Base-by-base conservation (phyloP, 2,888 invertebrate genomes). In the Phasia obesa region DNA sequence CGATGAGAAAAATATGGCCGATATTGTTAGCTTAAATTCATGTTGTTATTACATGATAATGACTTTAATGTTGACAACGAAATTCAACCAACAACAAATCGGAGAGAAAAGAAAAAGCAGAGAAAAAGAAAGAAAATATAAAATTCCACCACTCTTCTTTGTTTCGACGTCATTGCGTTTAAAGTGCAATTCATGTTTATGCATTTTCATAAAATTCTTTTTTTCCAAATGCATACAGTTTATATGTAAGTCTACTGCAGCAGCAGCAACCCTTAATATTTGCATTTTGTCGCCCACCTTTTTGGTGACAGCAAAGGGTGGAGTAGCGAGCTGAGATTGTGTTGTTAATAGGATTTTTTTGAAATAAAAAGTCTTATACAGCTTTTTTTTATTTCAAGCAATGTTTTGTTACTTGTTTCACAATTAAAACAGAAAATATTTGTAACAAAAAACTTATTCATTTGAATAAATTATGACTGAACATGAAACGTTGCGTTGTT, bases 21-120 rank as follows among this genome's bases (percentile, higher is more conserved):
- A 57, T 47, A 35, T 55, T 55, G 64, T 53, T n/a, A 49, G 21
- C 27, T 62, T 53, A 44, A 53, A 77, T 11, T 60, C 25, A 53
- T 74, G 15, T 64, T 57, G 64, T 51, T 51, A 47, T n/a, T 70
- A 59, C 49, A 76, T 81, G 71, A 76, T 81, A 81, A 81, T 81
- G 77, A 81, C 65, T 81, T 77, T 67, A 77, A 77, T 77, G 65
- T 60, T 81, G 81, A 77, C 77, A 71, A 81, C 64, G 65, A 59
- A 59, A 65, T 65, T 19, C 59, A 60, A 49, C 27, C 25, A 49
- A n/a, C 25, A 49, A n/a, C 42, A 49, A 57, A 57, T 19, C 31
- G 7, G 4, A 60, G 35, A 35, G 15, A 27, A 21, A 73, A 60
- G 42, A 49, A 47, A 23, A 25, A 13, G 2, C 3, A 60, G 13